These are phyloP conservation scores for Thamnophis sirtalis DNA, from an alignment of 2,113 vertebrate species.

Conservation along the genomic window DNA sequence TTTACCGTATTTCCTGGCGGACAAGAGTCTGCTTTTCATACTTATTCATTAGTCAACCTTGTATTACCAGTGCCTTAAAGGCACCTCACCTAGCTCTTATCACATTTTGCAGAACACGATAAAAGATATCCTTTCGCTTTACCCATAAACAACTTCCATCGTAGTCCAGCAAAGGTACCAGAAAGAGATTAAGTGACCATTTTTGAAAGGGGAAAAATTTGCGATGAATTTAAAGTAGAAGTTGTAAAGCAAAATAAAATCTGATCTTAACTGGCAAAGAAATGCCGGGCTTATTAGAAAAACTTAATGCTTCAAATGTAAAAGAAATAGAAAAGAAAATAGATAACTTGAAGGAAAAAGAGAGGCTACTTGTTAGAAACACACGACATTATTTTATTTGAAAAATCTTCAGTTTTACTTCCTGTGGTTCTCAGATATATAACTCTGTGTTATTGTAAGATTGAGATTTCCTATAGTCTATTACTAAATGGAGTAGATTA, in stretches of 20 bases:
- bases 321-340: background rate
- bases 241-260: background rate
- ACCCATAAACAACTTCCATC: conserved; percentile 24
- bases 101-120: conserved; percentile 54
- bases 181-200: conserved; percentile 32
- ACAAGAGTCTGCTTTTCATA: conserved; percentile 67
- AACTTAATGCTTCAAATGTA: background rate
- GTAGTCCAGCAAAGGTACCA: background rate
- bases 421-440: background rate
- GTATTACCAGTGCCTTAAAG: conserved; percentile 57
- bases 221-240: background rate
- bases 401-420: background rate
- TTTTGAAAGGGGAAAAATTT: background rate
- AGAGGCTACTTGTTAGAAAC: background rate
- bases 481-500: background rate
- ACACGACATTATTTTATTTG: background rate
- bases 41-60: conserved; percentile 65
- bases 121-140: conserved; percentile 52
- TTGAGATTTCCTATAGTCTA: background rate
- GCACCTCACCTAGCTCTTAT: conserved; percentile 53
- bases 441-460: background rate
- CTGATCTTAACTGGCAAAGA: background rate
- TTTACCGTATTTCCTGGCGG: conserved; percentile 59
- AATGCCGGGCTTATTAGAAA: background rate
- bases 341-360: background rate